These are phyloP conservation scores for Pachliopta kotzebuea DNA, from an alignment of 2,888 invertebrate genomes.

Conservation along the genomic window DNA sequence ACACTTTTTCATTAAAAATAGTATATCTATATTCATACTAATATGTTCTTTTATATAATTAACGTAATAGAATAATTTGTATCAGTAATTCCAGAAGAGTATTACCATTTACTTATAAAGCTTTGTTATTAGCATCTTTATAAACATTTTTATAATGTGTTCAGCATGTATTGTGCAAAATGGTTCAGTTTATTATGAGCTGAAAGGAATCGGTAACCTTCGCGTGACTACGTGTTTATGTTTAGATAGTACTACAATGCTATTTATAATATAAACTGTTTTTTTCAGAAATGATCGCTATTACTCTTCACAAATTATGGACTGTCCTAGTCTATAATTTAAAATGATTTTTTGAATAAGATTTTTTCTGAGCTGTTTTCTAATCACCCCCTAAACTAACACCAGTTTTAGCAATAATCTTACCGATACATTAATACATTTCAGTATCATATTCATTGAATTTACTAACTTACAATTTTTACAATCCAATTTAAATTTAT, in stretches of 20 bases:
- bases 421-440: no score
- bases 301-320: neutral
- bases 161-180: neutral
- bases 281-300: neutral
- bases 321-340: neutral
- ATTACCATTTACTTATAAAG: neutral
- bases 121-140: neutral
- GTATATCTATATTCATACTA: no score
- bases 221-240: neutral
- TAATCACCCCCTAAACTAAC: no score
- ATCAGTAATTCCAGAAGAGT: no score
- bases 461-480: no score
- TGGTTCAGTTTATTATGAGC: neutral
- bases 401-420: no score
- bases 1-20: neutral
- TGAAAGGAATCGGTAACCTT: neutral
- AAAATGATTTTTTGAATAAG: no score
- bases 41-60: no score
- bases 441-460: no score
- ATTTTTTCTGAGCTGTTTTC: no score
- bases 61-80: no score
- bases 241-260: neutral
- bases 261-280: neutral
- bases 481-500: no score
- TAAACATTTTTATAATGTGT: neutral